Evolutionary conservation across 2,888 invertebrate genomes (phyloP).

Genomic region (Papilio demoleus): DNA sequence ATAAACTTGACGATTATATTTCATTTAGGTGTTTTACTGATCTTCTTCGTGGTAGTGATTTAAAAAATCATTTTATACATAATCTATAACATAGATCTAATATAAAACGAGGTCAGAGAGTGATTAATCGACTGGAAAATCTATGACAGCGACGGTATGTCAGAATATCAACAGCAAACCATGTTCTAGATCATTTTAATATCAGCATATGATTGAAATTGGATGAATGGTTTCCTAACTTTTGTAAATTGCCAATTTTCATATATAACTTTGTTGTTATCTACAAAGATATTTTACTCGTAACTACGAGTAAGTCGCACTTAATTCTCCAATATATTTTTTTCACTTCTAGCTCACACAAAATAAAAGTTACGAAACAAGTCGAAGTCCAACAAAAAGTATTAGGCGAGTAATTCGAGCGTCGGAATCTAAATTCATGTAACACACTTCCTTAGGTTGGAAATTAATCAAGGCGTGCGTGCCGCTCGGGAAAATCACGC

Average conservation of each 20-base stretch:
- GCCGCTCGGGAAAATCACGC: constrained; percentile 54
- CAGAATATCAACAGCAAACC: neutral
- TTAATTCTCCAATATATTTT: neutral
- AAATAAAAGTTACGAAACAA: constrained; percentile 16
- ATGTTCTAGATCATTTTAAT: neutral
- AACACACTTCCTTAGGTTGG: constrained; percentile 49
- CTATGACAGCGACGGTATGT: neutral
- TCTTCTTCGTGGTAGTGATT: neutral
- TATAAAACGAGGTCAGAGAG: constrained; percentile 7
- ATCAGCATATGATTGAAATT: neutral
- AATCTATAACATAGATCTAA: neutral
- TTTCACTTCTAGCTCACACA: neutral
- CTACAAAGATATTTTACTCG: neutral
- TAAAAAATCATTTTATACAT: neutral
- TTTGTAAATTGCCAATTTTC: no score
- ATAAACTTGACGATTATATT: neutral
- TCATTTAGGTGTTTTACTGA: neutral
- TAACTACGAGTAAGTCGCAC: neutral
- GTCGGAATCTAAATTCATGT: constrained; percentile 51
- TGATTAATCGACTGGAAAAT: constrained; percentile 6
- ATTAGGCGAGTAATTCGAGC: constrained; percentile 37
- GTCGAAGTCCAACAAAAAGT: constrained; percentile 11
- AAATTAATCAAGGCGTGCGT: constrained; percentile 59
- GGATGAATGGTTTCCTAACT: neutral
- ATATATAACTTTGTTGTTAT: no score